These are phyloP conservation scores for Boloria selene DNA, from an alignment of 2,888 invertebrate genomes.

Conservation along the genomic window DNA sequence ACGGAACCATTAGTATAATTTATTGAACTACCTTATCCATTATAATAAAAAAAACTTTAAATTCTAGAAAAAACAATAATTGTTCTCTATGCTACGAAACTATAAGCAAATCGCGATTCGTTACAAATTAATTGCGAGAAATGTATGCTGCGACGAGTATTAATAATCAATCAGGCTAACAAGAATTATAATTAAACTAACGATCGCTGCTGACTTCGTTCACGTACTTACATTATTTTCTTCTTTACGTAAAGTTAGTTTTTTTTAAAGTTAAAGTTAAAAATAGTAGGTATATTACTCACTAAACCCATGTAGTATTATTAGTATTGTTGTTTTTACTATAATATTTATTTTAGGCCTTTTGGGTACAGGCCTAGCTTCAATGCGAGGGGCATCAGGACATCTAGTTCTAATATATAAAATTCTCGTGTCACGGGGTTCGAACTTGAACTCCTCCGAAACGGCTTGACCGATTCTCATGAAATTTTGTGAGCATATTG, in stretches of 20 bases:
- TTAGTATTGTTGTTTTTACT: too few relatives aligned
- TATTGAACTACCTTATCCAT: not conserved
- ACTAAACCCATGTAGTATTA: too few relatives aligned
- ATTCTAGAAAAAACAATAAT: conserved; percentile 47
- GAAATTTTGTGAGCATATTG: too few relatives aligned
- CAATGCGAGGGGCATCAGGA: too few relatives aligned
- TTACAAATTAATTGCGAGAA: conserved; percentile 50
- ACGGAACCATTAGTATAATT: not conserved
- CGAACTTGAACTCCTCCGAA: too few relatives aligned
- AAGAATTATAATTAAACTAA: conserved; percentile 33
- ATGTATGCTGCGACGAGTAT: conserved; percentile 50
- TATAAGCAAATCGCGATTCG: conserved; percentile 49
- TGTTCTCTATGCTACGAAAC: conserved; percentile 45
- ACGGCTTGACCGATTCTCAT: too few relatives aligned
- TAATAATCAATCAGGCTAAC: conserved; percentile 39
- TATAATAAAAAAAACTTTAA: conserved; percentile 30
- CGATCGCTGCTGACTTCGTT: conserved; percentile 4
- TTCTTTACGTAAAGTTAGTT: not conserved
- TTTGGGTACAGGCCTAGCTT: too few relatives aligned
- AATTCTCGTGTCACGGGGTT: too few relatives aligned
- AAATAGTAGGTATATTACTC: too few relatives aligned
- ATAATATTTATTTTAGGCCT: too few relatives aligned
- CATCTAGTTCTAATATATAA: too few relatives aligned
- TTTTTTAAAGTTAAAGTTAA: not conserved
- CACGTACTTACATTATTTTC: not conserved